Conservation (phyloP, 2,113 vertebrate species). For the Silurus meridionalis region DNA sequence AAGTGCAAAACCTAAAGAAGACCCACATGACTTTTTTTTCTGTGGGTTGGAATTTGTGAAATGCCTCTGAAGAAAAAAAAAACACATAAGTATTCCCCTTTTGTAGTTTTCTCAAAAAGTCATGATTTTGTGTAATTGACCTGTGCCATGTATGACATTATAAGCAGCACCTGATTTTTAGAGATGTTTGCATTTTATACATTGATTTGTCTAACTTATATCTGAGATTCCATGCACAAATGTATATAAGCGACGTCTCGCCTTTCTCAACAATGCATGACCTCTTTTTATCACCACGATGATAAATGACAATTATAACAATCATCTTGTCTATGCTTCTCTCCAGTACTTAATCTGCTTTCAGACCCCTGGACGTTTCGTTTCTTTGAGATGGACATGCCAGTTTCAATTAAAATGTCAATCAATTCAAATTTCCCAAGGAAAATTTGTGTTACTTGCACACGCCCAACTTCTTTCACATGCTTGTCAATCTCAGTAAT, state of each 20-base stretch:
- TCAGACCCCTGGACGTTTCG: background rate
- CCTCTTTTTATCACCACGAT: background rate
- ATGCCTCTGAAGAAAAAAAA: background rate
- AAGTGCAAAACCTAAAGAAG: background rate
- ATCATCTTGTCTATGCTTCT: background rate
- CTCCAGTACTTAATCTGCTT: background rate
- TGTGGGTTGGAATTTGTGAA: background rate
- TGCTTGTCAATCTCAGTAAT: slow-evolving; percentile 32
- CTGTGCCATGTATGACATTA: too few species aligned
- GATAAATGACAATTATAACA: background rate
- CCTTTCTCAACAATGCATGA: background rate
- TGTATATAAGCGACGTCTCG: background rate
- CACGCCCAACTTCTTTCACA: background rate
- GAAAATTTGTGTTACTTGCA: slow-evolving; percentile 5
- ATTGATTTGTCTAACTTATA: background rate
- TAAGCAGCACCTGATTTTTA: background rate
- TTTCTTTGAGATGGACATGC: slow-evolving; percentile 24
- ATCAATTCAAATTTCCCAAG: background rate
- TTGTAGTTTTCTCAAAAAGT: background rate
- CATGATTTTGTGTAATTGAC: background rate
- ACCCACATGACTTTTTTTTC: background rate
- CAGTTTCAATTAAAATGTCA: slow-evolving; percentile 23
- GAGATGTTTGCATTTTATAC: background rate
- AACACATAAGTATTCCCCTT: slow-evolving; percentile 6
- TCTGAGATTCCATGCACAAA: background rate